These are phyloP conservation scores for Periophthalmus modestus DNA, from an alignment of 2,113 vertebrate genomes.

Conservation along the genomic window DNA sequence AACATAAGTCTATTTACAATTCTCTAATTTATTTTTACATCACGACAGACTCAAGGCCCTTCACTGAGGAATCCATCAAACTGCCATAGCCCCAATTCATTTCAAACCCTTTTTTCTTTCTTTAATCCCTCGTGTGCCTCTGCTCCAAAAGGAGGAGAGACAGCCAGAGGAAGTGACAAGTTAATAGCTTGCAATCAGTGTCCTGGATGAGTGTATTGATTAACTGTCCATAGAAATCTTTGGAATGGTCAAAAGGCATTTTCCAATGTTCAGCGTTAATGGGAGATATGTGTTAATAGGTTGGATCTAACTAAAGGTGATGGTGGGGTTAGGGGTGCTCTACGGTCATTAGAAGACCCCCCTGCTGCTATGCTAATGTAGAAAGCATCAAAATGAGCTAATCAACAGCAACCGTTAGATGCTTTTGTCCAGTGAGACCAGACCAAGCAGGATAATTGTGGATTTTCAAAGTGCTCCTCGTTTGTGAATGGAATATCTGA, in stretches of 20 bases:
- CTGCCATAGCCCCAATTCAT: slow-evolving; percentile 52
- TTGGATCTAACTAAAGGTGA: slow-evolving; percentile 11
- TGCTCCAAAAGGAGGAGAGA: slow-evolving; percentile 13
- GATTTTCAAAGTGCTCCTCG: background rate
- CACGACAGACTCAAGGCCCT: slow-evolving; percentile 53
- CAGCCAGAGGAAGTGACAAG: slow-evolving; percentile 30
- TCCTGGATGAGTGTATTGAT: slow-evolving; percentile 44
- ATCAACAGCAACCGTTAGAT: slow-evolving; percentile 47
- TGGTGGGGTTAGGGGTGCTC: slow-evolving; percentile 15
- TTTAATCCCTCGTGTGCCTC: slow-evolving; percentile 41
- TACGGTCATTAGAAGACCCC: slow-evolving; percentile 33
- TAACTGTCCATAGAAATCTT: slow-evolving; percentile 25
- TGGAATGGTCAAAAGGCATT: slow-evolving; percentile 3
- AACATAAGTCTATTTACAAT: slow-evolving; percentile 75
- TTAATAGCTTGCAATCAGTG: slow-evolving; percentile 20
- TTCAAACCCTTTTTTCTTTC: slow-evolving; percentile 37
- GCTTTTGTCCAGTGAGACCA: slow-evolving; percentile 29
- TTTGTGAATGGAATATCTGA: background rate
- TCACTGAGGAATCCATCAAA: slow-evolving; percentile 54
- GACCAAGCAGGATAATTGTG: background rate
- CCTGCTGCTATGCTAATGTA: slow-evolving; percentile 58
- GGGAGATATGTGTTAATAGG: slow-evolving; percentile 12
- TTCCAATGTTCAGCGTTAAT: slow-evolving; percentile 5
- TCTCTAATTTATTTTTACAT: slow-evolving; percentile 59
- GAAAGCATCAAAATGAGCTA: slow-evolving; percentile 42